Base-by-base conservation (phyloP, 2,797 vertebrate genomes). In the Erpetoichthys calabaricus region DNA sequence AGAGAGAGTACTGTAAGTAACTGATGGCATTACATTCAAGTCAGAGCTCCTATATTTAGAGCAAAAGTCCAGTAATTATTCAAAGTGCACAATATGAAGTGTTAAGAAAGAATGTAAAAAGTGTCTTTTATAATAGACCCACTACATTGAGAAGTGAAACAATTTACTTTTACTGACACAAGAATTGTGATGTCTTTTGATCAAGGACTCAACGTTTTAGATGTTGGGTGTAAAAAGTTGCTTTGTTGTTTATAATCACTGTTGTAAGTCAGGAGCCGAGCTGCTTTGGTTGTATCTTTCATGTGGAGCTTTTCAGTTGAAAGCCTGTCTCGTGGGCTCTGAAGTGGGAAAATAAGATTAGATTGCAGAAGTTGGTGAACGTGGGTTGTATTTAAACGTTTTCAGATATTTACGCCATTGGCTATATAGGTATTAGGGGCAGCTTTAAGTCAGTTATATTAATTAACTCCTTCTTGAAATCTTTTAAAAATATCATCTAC, bases 291-390 rank as follows among this genome's bases (percentile, higher is more conserved):
- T 44, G n/a, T 50, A 49, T 45, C 56, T 53, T 62, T 62, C 45
- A 57, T 54, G 56, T 62, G 10, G 53, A 45, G 51, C 50, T 51
- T 61, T 53, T 61, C 45, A 45, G 45, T 5, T 61, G 60, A 47
- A 53, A 57, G 51, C 51, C 47, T 57, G 51, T 62, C 60, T 62
- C 60, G 57, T 51, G 47, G 47, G 43, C 60, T 62, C 50, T 62
- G 60, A 62, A 62, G 60, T 62, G 60, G 45, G 44, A 57, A 57
- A 56, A 62, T 54, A 54, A 57, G 60, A 62, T 62, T 53, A 62
- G 56, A 62, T 62, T 57, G 44, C 44, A 51, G 51, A 51, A 57
- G 56, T 57, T 57, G 56, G 56, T 25, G 51, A 62, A 62, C 51
- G 60, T 62, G 60, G 60, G 56, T 41, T 62, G 56, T 57, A 50